phyloP scores from a whole-genome alignment of 1,140 invertebrate genomes.

The Drosophila subobscura region DNA sequence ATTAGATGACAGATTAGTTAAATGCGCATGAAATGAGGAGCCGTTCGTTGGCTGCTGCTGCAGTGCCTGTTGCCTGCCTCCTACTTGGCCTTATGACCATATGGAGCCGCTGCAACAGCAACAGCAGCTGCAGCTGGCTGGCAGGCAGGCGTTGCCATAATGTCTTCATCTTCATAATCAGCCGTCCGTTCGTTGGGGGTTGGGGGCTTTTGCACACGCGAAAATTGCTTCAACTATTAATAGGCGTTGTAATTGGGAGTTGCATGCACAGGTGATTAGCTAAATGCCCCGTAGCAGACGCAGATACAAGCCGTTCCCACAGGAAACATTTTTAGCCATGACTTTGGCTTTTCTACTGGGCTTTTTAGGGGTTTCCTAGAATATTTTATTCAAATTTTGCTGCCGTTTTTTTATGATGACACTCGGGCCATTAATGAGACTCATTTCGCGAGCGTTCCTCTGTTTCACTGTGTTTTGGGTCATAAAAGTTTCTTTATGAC shows the following conservation, averaged over 20 bases:
- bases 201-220: slow-evolving; percentile 29
- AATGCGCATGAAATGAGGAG: slow-evolving; percentile 78
- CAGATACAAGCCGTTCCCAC: slow-evolving; percentile 1
- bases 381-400: too few species aligned
- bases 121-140: slow-evolving; percentile 1
- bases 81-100: slow-evolving; percentile 54
- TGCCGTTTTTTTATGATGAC: too few species aligned
- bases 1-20: slow-evolving; percentile 80
- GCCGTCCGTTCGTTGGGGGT: slow-evolving; percentile 29
- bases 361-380: too few species aligned
- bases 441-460: too few species aligned
- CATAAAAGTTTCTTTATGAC: slow-evolving; percentile 2
- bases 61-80: slow-evolving; percentile 38
- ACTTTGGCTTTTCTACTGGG: too few species aligned
- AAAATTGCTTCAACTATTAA: slow-evolving; percentile 56
- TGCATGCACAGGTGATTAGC: slow-evolving; percentile 66
- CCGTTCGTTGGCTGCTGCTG: slow-evolving; percentile 8
- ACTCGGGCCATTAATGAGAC: too few species aligned
- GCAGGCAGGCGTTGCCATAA: slow-evolving; percentile 55
- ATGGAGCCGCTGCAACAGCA: slow-evolving; percentile 1
- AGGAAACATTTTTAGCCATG: neutral
- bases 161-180: slow-evolving; percentile 76
- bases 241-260: slow-evolving; percentile 69
- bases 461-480: neutral
- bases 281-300: slow-evolving; percentile 18